phyloP scores from a whole-genome alignment of 2,797 vertebrate genomes.

The Pangasius macronema region DNA sequence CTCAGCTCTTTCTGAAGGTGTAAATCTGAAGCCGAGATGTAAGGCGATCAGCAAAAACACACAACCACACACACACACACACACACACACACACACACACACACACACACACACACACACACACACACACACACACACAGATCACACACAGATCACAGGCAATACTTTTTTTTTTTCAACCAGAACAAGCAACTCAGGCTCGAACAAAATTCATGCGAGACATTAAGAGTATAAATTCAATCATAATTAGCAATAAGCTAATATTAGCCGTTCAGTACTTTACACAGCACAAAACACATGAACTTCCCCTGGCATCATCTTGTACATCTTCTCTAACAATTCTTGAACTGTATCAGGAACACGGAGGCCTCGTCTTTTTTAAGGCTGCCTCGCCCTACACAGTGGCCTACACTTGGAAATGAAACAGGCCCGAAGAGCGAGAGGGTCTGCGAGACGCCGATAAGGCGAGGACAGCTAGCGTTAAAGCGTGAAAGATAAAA shows the following conservation, averaged over 20 bases:
- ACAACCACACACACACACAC: background rate
- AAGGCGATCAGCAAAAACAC: background rate
- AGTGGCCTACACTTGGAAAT: background rate
- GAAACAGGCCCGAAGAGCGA: too few species aligned
- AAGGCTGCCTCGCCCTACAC: background rate
- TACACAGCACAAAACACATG: background rate
- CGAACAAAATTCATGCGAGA: background rate
- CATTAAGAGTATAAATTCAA: background rate
- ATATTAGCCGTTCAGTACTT: background rate
- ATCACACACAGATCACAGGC: background rate
- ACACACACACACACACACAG: background rate
- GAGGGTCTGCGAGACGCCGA: conserved; percentile 39
- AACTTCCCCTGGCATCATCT: background rate
- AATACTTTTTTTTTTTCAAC: background rate
- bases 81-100: background rate
- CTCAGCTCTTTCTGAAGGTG: conserved; percentile 26
- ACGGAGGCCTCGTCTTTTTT: background rate
- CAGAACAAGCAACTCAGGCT: background rate
- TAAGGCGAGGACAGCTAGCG: conserved; percentile 34
- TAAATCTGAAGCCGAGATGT: conserved; percentile 26
- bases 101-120: conserved; percentile 7
- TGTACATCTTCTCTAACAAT: background rate
- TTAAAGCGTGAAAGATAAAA: conserved; percentile 39
- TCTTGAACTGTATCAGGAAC: background rate
- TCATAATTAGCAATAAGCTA: too few species aligned